Base-by-base conservation (phyloP, 2,797 vertebrate genomes). In the Enteromius viviparus region DNA sequence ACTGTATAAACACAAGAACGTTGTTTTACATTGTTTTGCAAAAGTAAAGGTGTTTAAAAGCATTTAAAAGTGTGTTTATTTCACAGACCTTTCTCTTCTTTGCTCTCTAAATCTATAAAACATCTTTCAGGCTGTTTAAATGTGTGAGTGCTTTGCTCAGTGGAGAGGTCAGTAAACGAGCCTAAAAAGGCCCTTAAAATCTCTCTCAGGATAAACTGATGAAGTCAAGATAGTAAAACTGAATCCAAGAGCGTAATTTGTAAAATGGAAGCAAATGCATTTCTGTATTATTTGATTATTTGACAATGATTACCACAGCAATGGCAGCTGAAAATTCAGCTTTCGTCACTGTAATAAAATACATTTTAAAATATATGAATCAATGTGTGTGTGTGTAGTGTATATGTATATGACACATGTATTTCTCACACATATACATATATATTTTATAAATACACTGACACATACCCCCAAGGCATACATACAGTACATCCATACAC, bases 161-260 rank as follows among this genome's bases (percentile, higher is more conserved):
- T 40, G 7, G n/a, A 74, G 45, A 40, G 37, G 66, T 80, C 78
- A 70, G 37, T 80, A 55, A 80, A 55, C 26, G 7, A 12, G 9
- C 3, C 5, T 80, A 55, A 80, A 55, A 45, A 4, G 77, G 45
- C 76, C 45, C 12, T 66, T 78, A 78, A 66, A 78, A 66, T 17
- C 62, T 66, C 21, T 51, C 21, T 66, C 51, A 32, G 45, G 1
- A 78, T 60, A 80, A 71, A 78, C 62, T 1, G 19, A 21, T 47
- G 1, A 19, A 62, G 42, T 55, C 64, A 40, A 32, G 32, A 68
- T 53, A 51, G 45, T 51, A 53, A 69, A 69, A 69, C 15, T 21
- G 15, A 29, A 21, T 80, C 51, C 37, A 80, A 70, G n/a, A 26
- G 49, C 53, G 40, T 6, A 9, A 60, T 53, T 58, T 60, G 51